Conservation (phyloP, 2,888 invertebrate species). For the Mallateleia sp. region DNA sequence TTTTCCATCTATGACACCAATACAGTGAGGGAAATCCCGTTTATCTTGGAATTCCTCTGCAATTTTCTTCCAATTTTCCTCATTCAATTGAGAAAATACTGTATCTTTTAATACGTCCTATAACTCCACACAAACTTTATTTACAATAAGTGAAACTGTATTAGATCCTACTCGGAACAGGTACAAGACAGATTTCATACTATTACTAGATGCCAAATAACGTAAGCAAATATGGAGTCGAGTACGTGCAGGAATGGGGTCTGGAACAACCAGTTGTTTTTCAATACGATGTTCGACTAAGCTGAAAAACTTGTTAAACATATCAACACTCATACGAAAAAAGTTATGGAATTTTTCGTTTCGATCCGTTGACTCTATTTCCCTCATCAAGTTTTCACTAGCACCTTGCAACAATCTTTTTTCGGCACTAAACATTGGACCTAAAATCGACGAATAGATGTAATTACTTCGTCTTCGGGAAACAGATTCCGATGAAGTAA, state of each 20-base stretch:
- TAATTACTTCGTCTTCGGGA: too few species aligned
- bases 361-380: constrained; percentile 39
- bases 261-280: constrained; percentile 51
- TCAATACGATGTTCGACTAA: constrained; percentile 48
- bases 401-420: constrained; percentile 16
- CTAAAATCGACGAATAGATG: too few species aligned
- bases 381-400: constrained; percentile 50
- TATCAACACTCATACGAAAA: constrained; percentile 57
- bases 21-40: constrained; percentile 52
- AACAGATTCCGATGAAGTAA: too few species aligned
- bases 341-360: constrained; percentile 64
- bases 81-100: constrained; percentile 45
- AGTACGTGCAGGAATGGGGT: constrained; percentile 56
- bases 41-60: constrained; percentile 34
- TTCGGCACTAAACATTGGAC: too few species aligned
- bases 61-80: constrained; percentile 10
- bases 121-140: constrained; percentile 67
- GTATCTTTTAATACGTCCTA: constrained; percentile 63
- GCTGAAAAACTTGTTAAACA: constrained; percentile 58
- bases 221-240: constrained; percentile 69
- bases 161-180: constrained; percentile 58
- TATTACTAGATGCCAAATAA: constrained; percentile 77
- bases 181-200: constrained; percentile 61
- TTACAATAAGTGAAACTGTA: constrained; percentile 71
- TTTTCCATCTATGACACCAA: constrained; percentile 13